Conservation (phyloP, 2,888 invertebrate species). For the Himalopsyche tibetana region DNA sequence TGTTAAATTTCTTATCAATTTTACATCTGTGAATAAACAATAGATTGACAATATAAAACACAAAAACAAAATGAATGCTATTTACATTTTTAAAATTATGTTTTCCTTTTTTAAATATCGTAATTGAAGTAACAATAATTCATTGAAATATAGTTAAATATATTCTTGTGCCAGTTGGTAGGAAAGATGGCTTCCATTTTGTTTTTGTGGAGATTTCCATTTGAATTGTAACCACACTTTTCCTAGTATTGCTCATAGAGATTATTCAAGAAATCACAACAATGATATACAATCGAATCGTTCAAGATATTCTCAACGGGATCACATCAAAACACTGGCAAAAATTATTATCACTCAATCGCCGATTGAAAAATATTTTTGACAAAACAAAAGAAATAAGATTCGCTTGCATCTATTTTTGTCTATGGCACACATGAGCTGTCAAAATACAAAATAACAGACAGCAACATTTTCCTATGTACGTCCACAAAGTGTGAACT, state of each 20-base stretch:
- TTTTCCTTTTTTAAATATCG: not conserved
- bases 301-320: slow-evolving; percentile 18
- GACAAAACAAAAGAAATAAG: not conserved
- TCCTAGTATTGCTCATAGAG: slow-evolving; percentile 16
- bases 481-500: slow-evolving; percentile 28
- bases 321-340: slow-evolving; percentile 43
- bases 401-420: slow-evolving; percentile 25
- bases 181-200: slow-evolving; percentile 1
- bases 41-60: no score
- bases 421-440: slow-evolving; percentile 38
- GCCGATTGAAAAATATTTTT: slow-evolving; percentile 22
- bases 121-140: not conserved
- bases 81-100: not conserved
- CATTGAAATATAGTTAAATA: not conserved
- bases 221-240: not conserved
- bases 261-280: slow-evolving; percentile 38
- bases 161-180: not conserved
- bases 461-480: slow-evolving; percentile 1
- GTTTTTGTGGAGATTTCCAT: not conserved
- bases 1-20: no score
- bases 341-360: slow-evolving; percentile 35
- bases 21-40: no score
- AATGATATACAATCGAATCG: not conserved
- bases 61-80: not conserved
- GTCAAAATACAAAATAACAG: slow-evolving; percentile 40